phyloP scores from a whole-genome alignment of 2,113 vertebrate species.

The Carassius gibelio region DNA sequence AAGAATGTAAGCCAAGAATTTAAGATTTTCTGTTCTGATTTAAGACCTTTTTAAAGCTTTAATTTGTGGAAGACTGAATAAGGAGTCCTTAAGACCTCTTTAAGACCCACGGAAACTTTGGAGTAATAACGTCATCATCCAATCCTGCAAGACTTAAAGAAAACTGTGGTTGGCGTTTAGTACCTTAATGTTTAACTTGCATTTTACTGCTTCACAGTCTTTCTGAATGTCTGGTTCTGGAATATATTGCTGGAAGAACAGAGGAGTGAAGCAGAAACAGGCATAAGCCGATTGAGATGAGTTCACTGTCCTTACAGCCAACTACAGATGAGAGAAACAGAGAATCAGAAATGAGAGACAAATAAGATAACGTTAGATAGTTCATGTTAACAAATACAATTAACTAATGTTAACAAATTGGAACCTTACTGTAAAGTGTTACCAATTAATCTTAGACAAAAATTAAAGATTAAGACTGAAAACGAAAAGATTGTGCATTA shows the following conservation, averaged over 20 bases:
- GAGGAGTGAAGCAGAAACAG: constrained; percentile 84
- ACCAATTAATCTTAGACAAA: neutral
- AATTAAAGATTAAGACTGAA: no score
- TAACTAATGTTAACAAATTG: neutral
- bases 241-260: constrained; percentile 88
- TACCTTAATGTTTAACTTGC: constrained; percentile 90
- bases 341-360: neutral
- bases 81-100: no score
- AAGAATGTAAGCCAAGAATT: no score
- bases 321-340: constrained; percentile 67
- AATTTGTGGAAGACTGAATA: no score
- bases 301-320: constrained; percentile 88
- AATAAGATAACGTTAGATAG: neutral
- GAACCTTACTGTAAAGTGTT: neutral
- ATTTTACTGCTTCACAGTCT: constrained; percentile 67
- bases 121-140: no score
- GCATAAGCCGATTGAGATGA: constrained; percentile 86
- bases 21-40: no score
- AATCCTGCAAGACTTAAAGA: neutral
- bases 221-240: constrained; percentile 60
- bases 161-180: neutral
- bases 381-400: neutral
- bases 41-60: no score
- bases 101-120: no score
- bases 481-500: neutral